Evolutionary conservation across 2,113 vertebrate genomes (phyloP).

Genomic region (Nesogale talazaci): DNA sequence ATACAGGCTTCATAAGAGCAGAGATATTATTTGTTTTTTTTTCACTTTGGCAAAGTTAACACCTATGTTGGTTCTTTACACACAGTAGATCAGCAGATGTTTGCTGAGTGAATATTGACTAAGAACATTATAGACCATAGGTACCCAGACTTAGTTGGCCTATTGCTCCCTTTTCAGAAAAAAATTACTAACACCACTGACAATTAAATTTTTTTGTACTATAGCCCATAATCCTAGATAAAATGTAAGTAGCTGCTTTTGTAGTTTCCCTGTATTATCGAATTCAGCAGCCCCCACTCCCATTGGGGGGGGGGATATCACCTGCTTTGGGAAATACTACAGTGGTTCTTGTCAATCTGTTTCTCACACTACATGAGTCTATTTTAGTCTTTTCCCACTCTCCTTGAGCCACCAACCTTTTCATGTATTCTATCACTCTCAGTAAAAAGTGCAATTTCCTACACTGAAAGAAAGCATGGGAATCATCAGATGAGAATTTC

Average conservation of each 20-base stretch:
- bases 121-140: too few species aligned
- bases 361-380: background rate
- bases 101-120: background rate
- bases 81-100: background rate
- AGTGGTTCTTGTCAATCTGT: background rate
- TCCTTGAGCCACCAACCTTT: background rate
- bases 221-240: too few species aligned
- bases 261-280: too few species aligned
- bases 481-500: background rate
- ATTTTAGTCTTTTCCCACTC: background rate
- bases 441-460: background rate
- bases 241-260: too few species aligned
- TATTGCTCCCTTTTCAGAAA: too few species aligned
- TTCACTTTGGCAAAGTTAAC: background rate
- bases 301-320: too few species aligned
- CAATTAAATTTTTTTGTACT: too few species aligned
- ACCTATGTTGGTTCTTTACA: background rate
- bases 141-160: too few species aligned
- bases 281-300: too few species aligned
- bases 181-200: too few species aligned
- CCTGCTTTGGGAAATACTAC: too few species aligned
- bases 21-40: background rate
- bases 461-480: background rate
- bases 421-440: background rate
- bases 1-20: background rate